Evolutionary conservation across 2,888 invertebrate genomes (phyloP).

Genomic region (Pogonocherus hispidulus): DNA sequence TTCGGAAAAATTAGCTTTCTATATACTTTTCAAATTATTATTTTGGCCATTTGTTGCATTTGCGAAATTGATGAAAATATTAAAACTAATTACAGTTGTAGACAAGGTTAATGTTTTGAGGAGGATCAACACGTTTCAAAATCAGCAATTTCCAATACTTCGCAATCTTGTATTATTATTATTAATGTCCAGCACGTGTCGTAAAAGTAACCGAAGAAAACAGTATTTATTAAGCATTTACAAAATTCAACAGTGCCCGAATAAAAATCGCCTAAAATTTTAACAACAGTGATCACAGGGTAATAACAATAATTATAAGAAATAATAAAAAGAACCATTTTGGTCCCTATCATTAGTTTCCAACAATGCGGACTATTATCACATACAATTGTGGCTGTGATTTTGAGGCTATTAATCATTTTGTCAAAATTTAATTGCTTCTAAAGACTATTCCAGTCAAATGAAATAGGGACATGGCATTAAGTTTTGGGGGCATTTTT

Average conservation of each 20-base stretch:
- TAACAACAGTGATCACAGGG: slow-evolving; percentile 59
- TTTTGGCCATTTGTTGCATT: too few relatives aligned
- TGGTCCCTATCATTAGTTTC: slow-evolving; percentile 62
- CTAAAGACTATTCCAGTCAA: slow-evolving; percentile 59
- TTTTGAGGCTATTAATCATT: slow-evolving; percentile 66
- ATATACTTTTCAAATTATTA: too few relatives aligned
- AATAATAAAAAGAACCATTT: slow-evolving; percentile 59
- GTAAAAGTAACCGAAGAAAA: slow-evolving; percentile 31
- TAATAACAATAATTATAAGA: slow-evolving; percentile 64
- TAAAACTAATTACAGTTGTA: too few relatives aligned
- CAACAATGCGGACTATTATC: slow-evolving; percentile 62
- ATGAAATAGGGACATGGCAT: slow-evolving; percentile 58
- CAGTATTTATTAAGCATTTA: slow-evolving; percentile 24
- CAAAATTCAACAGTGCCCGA: slow-evolving; percentile 35
- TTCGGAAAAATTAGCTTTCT: too few relatives aligned
- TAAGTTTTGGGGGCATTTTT: slow-evolving; percentile 56
- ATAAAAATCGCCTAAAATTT: slow-evolving; percentile 49
- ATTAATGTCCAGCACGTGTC: slow-evolving; percentile 37
- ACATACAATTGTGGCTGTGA: slow-evolving; percentile 62
- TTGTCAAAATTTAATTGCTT: slow-evolving; percentile 67
- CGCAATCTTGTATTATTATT: slow-evolving; percentile 11
- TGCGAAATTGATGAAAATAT: too few relatives aligned
- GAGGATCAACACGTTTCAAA: too few relatives aligned
- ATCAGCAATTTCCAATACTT: slow-evolving; percentile 5
- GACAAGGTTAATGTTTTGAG: too few relatives aligned